These are phyloP conservation scores for Chamaea fasciata DNA, from an alignment of 2,113 vertebrate genomes.

Conservation along the genomic window DNA sequence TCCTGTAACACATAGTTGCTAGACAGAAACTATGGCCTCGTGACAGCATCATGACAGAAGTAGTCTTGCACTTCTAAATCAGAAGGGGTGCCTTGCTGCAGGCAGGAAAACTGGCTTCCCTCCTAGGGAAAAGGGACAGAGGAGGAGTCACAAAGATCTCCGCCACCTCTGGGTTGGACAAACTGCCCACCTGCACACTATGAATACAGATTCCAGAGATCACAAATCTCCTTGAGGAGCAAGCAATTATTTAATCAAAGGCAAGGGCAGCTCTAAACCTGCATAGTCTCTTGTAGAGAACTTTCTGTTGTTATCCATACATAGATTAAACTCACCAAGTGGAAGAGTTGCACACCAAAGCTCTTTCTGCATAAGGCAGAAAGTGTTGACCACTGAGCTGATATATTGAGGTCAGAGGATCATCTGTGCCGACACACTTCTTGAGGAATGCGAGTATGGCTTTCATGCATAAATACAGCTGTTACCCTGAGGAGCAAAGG, in stretches of 20 bases:
- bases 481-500: background rate
- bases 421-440: background rate
- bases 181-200: background rate
- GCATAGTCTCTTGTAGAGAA: background rate
- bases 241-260: background rate
- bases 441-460: background rate
- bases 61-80: background rate
- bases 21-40: background rate
- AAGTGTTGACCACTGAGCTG: background rate
- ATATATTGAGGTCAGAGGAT: background rate
- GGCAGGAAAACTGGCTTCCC: background rate
- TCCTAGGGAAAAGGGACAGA: background rate
- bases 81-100: background rate
- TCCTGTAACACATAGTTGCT: background rate
- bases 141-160: background rate
- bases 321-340: background rate
- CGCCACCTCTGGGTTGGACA: background rate
- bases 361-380: background rate
- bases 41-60: accelerated
- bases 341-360: background rate
- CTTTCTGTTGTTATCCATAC: background rate
- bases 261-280: background rate
- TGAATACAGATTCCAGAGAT: background rate
- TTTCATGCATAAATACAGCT: background rate
- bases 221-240: background rate